Evolutionary conservation across 2,113 vertebrate species (phyloP).

Genomic region (Istiophorus platypterus): DNA sequence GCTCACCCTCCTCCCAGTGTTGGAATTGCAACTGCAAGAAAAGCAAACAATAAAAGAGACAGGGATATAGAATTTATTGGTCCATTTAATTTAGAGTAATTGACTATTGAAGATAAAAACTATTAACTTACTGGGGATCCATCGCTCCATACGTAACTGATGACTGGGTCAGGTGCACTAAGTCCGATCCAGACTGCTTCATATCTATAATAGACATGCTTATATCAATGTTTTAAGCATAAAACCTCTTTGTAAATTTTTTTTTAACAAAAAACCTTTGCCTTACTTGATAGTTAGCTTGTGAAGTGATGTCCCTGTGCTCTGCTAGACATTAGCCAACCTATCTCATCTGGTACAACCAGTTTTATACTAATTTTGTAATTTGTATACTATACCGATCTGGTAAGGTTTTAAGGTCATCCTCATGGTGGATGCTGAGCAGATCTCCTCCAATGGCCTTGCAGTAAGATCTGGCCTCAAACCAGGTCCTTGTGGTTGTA

Average conservation of each 20-base stretch:
- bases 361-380: background rate
- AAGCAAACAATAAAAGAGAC: constrained; percentile 22
- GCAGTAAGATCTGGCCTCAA: constrained; percentile 90
- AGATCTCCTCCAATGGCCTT: constrained; percentile 90
- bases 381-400: background rate
- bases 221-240: background rate
- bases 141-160: constrained; percentile 90
- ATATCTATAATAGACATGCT: background rate
- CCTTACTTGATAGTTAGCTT: too few relatives aligned
- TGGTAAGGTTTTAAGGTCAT: constrained; percentile 64
- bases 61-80: background rate
- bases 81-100: background rate
- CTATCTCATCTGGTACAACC: background rate
- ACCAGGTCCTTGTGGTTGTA: constrained; percentile 87
- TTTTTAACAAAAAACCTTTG: background rate
- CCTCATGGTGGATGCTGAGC: constrained; percentile 83
- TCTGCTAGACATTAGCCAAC: background rate
- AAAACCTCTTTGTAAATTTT: background rate
- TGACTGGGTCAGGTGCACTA: constrained; percentile 81
- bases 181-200: constrained; percentile 79
- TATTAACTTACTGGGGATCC: constrained; percentile 88
- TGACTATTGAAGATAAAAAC: background rate
- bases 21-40: constrained; percentile 85
- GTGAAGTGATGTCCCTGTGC: background rate
- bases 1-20: constrained; percentile 89